Evolutionary conservation across 2,888 invertebrate genomes (phyloP).

Genomic region (Cryptocephalus primarius): DNA sequence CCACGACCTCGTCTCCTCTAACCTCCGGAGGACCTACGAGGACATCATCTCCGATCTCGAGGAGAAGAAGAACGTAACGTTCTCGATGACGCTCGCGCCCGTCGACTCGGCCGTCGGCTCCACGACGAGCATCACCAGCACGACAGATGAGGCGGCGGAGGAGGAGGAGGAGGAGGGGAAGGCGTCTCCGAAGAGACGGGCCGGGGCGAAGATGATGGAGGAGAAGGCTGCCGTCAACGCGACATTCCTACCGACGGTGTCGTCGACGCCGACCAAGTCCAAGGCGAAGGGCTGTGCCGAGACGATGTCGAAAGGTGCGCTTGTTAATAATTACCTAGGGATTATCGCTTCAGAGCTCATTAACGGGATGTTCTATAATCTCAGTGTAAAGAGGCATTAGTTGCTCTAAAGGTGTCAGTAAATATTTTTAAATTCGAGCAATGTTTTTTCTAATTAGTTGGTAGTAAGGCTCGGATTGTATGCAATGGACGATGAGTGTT

Average conservation of each 20-base stretch:
- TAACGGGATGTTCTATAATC: slow-evolving; percentile 14
- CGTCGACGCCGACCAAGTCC: slow-evolving; percentile 9
- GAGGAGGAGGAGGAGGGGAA: slow-evolving; percentile 4
- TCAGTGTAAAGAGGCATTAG: slow-evolving; percentile 9
- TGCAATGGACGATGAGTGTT: too few species aligned
- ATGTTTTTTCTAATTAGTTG: too few species aligned
- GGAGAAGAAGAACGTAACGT: slow-evolving; percentile 48
- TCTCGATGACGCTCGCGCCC: slow-evolving; percentile 17
- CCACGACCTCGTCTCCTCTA: slow-evolving; percentile 46
- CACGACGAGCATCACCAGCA: slow-evolving; percentile 8
- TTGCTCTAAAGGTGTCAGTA: too few species aligned
- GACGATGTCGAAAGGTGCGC: slow-evolving; percentile 30
- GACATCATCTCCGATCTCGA: slow-evolving; percentile 48
- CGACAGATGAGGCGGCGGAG: slow-evolving; percentile 8
- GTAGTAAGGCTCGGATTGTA: too few species aligned
- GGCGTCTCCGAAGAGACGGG: background rate
- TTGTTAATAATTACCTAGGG: slow-evolving; percentile 22
- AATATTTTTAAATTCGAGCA: too few species aligned
- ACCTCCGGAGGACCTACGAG: slow-evolving; percentile 46
- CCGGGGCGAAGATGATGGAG: background rate
- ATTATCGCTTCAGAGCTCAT: slow-evolving; percentile 22
- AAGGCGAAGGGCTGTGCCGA: slow-evolving; percentile 14
- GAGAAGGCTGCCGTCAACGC: slow-evolving; percentile 13
- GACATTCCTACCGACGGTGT: slow-evolving; percentile 15
- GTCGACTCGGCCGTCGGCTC: slow-evolving; percentile 22